Conservation (phyloP, 2,113 vertebrate species). For the Pantherophis guttatus region DNA sequence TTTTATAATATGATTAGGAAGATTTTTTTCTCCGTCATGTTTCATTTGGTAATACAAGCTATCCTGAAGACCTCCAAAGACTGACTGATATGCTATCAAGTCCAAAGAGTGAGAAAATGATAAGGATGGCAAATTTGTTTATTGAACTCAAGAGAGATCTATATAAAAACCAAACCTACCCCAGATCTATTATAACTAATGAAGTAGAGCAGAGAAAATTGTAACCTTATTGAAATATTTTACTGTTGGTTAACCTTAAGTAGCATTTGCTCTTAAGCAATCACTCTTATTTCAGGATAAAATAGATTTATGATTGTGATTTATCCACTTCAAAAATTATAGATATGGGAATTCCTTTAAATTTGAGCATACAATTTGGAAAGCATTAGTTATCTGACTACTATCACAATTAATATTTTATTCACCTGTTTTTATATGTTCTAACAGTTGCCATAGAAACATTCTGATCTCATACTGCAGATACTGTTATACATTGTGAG, state of each 20-base stretch:
- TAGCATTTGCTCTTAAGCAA: neutral
- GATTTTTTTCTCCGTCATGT: conserved; percentile 1
- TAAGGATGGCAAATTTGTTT: neutral
- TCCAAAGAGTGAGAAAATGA: neutral
- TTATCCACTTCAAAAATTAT: neutral
- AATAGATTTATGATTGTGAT: neutral
- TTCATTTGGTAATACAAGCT: conserved; percentile 1
- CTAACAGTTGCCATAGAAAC: conserved; percentile 67
- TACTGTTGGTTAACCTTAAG: neutral
- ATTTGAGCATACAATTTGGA: neutral
- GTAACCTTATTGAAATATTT: neutral
- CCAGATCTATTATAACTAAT: neutral
- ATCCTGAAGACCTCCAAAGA: neutral
- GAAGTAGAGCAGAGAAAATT: neutral
- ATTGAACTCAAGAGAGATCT: neutral
- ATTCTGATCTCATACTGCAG: conserved; percentile 57
- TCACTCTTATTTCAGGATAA: neutral
- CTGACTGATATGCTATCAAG: neutral
- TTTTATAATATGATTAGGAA: conserved; percentile 14
- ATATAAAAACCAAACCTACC: neutral
- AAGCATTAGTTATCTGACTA: conserved; percentile 11
- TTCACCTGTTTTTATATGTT: conserved; percentile 47
- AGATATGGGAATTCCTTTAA: neutral
- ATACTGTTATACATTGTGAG: conserved; percentile 35
- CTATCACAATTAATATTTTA: conserved; percentile 35